Percentiles rank a stretch among this genome's conserved stretches.
These are phyloP conservation scores for Pomacea maculata DNA, from an alignment of 1,140 invertebrate genomes.

Conservation along the genomic window DNA sequence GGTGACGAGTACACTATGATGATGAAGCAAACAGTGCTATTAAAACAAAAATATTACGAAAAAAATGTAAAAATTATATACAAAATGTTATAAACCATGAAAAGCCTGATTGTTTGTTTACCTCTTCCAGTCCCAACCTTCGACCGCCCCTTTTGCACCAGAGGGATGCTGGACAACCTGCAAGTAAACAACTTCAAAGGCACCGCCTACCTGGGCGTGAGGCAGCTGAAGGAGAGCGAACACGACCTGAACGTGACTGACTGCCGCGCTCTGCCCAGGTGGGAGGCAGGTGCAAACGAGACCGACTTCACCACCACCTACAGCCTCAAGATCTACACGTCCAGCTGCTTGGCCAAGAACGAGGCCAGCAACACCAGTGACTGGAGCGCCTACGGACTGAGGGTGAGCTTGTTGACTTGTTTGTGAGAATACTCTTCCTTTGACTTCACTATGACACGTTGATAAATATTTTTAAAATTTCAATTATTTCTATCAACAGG, in stretches of 20 bases:
- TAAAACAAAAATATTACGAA: not conserved
- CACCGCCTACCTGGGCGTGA: constrained; percentile 38
- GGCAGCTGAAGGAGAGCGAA: constrained; percentile 40
- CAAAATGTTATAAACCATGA: not conserved
- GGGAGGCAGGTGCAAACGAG: constrained; percentile 27
- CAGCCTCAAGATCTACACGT: constrained; percentile 30
- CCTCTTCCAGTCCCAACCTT: not conserved
- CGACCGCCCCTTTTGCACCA: constrained; percentile 29
- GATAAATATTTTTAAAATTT: too few relatives aligned
- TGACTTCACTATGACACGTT: too few relatives aligned
- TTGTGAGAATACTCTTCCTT: not conserved
- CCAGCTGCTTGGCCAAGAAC: constrained; percentile 42
- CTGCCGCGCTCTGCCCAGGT: constrained; percentile 26
- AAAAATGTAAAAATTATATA: not conserved
- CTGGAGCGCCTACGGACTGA: constrained; percentile 42
- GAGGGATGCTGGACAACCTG: constrained; percentile 35
- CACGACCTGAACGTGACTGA: constrained; percentile 30
- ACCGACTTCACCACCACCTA: constrained; percentile 35
- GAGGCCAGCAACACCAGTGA: constrained; percentile 22
- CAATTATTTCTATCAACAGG: constrained; percentile 30
- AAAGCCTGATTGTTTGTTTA: too few relatives aligned
- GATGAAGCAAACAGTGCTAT: too few relatives aligned
- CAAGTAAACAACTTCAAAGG: constrained; percentile 37
- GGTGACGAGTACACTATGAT: too few relatives aligned
- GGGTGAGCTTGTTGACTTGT: not conserved